phyloP scores from a whole-genome alignment of 2,888 invertebrate genomes.

The Rhorus exstirpatorius region DNA sequence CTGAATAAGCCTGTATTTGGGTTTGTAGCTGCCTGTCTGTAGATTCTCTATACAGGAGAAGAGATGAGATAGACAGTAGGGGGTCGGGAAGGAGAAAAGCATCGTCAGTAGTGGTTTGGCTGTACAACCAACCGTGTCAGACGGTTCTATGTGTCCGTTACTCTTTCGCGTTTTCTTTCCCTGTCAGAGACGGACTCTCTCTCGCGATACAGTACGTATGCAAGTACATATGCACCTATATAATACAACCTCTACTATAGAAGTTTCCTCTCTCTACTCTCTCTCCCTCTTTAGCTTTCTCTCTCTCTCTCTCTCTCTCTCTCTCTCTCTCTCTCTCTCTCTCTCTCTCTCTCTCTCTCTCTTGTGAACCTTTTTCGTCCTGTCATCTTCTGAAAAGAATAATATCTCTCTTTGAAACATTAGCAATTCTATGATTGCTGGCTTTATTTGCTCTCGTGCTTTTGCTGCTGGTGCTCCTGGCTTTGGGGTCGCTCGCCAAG shows the following conservation, averaged over 20 bases:
- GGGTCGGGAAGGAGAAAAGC: conserved; percentile 46
- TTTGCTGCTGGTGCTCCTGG: conserved; percentile 31
- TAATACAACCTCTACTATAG: conserved; percentile 34
- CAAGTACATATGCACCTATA: conserved; percentile 20
- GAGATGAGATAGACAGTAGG: conserved; percentile 28
- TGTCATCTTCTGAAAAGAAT: conserved; percentile 81
- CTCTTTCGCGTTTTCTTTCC: conserved; percentile 53
- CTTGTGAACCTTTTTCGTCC: conserved; percentile 50
- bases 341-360: conserved; percentile 8
- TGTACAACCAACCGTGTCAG: conserved; percentile 48
- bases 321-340: conserved; percentile 10
- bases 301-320: conserved; percentile 1
- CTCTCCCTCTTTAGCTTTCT: neutral
- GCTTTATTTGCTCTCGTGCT: conserved; percentile 78
- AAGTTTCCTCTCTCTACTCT: conserved; percentile 44
- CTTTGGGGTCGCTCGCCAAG: conserved; percentile 60
- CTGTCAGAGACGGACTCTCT: conserved; percentile 36
- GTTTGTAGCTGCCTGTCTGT: conserved; percentile 16
- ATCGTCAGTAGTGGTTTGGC: conserved; percentile 37
- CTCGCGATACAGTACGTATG: conserved; percentile 40
- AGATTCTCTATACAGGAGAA: conserved; percentile 15
- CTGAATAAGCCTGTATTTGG: conserved; percentile 9
- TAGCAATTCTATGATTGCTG: conserved; percentile 83
- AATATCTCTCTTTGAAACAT: conserved; percentile 82
- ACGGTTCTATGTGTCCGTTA: conserved; percentile 45